These are phyloP conservation scores for Pollenia angustigena DNA, from an alignment of 2,888 invertebrate species.

Conservation along the genomic window DNA sequence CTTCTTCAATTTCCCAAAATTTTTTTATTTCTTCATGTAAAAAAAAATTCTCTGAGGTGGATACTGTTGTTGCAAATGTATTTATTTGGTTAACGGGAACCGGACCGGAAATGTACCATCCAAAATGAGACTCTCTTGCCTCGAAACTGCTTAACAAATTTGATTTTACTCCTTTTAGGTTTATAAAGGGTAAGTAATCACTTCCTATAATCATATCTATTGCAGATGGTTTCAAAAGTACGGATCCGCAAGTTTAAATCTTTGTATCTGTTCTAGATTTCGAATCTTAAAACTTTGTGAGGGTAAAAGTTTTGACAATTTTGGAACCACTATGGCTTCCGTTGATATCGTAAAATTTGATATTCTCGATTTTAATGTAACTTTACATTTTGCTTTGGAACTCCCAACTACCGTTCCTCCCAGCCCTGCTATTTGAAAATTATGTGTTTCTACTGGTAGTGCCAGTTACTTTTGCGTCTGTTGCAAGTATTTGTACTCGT, in stretches of 20 bases:
- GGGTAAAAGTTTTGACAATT: neutral
- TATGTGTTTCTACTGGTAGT: neutral
- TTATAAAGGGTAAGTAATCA: slow-evolving; percentile 37
- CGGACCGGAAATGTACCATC: slow-evolving; percentile 7
- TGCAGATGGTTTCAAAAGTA: slow-evolving; percentile 15
- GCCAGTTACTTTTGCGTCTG: slow-evolving; percentile 14
- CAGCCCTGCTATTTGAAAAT: slow-evolving; percentile 9
- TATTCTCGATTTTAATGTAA: neutral
- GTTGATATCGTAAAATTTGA: slow-evolving; percentile 12
- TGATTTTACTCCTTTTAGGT: too few species aligned
- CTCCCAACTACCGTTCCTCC: slow-evolving; percentile 2
- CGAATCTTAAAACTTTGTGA: neutral
- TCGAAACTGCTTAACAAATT: neutral
- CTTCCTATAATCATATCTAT: slow-evolving; percentile 53
- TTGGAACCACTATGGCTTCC: neutral
- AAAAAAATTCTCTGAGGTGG: neutral
- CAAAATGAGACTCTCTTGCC: neutral
- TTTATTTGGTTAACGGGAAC: neutral
- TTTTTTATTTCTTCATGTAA: slow-evolving; percentile 17
- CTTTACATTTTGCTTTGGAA: neutral
- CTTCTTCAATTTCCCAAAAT: slow-evolving; percentile 26
- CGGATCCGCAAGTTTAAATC: slow-evolving; percentile 40
- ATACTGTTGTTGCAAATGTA: neutral
- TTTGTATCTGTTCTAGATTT: neutral
- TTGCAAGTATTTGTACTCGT: neutral